These are phyloP conservation scores for Nematolebias whitei DNA, from an alignment of 2,113 vertebrate genomes.

Conservation along the genomic window DNA sequence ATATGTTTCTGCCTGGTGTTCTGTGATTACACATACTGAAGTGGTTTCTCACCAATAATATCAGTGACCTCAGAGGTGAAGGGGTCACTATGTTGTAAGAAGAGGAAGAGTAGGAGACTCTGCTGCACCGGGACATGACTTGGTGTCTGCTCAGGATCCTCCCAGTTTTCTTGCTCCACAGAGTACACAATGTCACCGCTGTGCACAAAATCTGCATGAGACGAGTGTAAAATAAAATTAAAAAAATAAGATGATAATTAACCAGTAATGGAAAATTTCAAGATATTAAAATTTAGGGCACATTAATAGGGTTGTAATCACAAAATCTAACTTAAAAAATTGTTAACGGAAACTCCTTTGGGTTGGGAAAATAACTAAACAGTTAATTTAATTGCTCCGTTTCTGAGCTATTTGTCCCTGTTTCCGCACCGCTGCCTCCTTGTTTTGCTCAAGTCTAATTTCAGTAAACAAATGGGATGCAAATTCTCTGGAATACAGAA, in stretches of 20 bases:
- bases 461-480: neutral
- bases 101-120: constrained; percentile 80
- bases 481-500: too few species aligned
- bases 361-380: constrained; percentile 7
- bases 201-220: constrained; percentile 69
- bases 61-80: constrained; percentile 75
- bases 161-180: constrained; percentile 48
- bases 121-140: constrained; percentile 59
- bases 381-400: neutral
- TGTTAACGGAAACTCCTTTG: constrained; percentile 3
- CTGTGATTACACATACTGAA: neutral
- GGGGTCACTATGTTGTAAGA: constrained; percentile 78
- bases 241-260: neutral
- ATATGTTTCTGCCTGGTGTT: fast-evolving
- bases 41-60: constrained; percentile 66
- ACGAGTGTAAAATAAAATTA: constrained; percentile 4
- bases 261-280: neutral
- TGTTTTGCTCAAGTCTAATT: neutral
- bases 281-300: neutral
- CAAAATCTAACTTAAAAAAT: neutral
- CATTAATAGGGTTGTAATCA: neutral
- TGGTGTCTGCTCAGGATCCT: constrained; percentile 26
- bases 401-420: neutral
- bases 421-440: neutral
- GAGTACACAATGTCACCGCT: constrained; percentile 71